Percentiles rank a stretch among this genome's conserved stretches.
These are phyloP conservation scores for Vidua chalybeata DNA, from an alignment of 2,113 vertebrate species.

Conservation along the genomic window DNA sequence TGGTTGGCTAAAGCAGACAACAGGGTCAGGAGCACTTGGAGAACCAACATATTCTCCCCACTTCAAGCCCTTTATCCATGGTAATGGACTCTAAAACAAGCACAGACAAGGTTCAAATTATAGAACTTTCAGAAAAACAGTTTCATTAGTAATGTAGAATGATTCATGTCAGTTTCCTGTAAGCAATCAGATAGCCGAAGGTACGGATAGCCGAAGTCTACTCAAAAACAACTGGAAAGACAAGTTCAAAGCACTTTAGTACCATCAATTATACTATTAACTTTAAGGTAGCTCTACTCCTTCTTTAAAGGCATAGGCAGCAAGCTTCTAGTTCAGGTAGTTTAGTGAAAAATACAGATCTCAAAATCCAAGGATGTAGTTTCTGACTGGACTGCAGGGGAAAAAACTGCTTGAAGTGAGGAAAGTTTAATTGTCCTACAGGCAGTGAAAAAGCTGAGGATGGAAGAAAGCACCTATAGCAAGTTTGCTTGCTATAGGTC, in stretches of 20 bases:
- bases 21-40: constrained; percentile 92
- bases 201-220: background rate
- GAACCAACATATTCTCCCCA: constrained; percentile 98
- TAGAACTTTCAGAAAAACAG: background rate
- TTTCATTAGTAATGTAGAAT: background rate
- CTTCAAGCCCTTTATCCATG: constrained; percentile 96
- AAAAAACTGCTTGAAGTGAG: background rate
- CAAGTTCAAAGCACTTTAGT: background rate
- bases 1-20: constrained; percentile 96
- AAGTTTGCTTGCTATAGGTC: background rate
- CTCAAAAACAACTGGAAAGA: background rate
- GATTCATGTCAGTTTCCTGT: background rate
- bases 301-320: background rate
- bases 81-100: constrained; percentile 86
- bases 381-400: background rate
- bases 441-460: background rate
- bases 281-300: background rate
- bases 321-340: background rate
- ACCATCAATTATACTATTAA: background rate
- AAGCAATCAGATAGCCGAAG: background rate
- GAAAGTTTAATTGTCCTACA: background rate
- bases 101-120: background rate
- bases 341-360: background rate
- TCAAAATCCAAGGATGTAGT: background rate
- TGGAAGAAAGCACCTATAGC: background rate